Evolutionary conservation across 2,888 invertebrate genomes (phyloP), one percentile per base, ranked within the genome.

Genomic region (Papilio elwesi): DNA sequence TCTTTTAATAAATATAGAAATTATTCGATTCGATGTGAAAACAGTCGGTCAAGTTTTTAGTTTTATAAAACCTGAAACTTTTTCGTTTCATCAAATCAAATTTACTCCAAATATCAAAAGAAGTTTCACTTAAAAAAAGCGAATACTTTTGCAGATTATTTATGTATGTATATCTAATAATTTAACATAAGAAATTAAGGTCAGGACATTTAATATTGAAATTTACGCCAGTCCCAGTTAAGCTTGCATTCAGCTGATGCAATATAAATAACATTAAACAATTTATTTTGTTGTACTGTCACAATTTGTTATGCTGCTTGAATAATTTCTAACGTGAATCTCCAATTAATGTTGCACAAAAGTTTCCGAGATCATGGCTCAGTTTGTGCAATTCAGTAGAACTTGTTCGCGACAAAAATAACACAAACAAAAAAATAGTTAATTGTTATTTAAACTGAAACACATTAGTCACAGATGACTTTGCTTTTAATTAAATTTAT

Each of bases 341-440:
- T 59, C 59, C 59, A 62, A 62, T 62, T 62, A 62, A 43, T 62
- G 43, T 62, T 43, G 13, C 13, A 43, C 43, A 62, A 36, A 62
- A 62, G 59, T 62, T 62, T 43, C 43, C 43, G 43, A 62, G 59
- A 62, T 12, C 38, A 62, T 13, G 59, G 38, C 59, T 43, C 38
- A 59, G 59, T 59, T 62, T 62, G 59, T 62, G 59, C 59, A 62
- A 62, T 43, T 43, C 38, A 43, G n/a, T 59, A 59, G 36, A 43
- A 62, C 15, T 55, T 69, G 63, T 51, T 51, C 38, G 62, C 69
- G 43, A 62, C 68, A 51, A 15, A 68, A 57, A 26, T 57, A 68
- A 62, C 68, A 52, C 38, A 51, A 36, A 36, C 65, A 9, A 38
- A 15, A 38, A 15, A 11, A 62, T 43, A 43, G 43, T 62, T 62